Conservation (phyloP, 2,797 vertebrate species). For the Microctenopoma stevenorrisi region DNA sequence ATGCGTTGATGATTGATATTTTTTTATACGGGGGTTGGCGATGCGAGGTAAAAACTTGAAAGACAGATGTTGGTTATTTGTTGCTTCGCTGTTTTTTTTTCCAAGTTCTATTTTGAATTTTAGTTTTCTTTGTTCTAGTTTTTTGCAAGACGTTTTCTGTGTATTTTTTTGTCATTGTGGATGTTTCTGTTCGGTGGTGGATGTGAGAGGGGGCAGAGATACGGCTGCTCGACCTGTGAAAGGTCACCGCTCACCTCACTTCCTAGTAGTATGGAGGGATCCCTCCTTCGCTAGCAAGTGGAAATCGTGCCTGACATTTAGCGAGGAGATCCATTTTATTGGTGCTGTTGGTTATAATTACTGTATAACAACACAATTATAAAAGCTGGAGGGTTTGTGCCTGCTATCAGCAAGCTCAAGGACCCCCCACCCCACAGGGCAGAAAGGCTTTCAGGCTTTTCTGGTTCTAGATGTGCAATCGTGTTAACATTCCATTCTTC, state of each 20-base stretch:
- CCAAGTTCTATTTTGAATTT: slow-evolving; percentile 64
- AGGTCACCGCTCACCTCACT: slow-evolving; percentile 66
- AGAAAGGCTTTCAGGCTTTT: slow-evolving; percentile 88
- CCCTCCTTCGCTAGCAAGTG: slow-evolving; percentile 82
- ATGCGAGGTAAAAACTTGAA: slow-evolving; percentile 82
- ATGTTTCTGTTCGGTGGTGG: slow-evolving; percentile 71
- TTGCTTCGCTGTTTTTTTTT: slow-evolving; percentile 76
- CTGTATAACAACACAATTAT: slow-evolving; percentile 80
- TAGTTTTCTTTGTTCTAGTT: slow-evolving; percentile 80
- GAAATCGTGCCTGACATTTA: slow-evolving; percentile 95
- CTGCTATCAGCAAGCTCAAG: slow-evolving; percentile 46
- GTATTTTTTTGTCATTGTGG: slow-evolving; percentile 62
- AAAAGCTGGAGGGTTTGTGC: slow-evolving; percentile 56
- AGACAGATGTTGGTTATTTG: slow-evolving; percentile 76
- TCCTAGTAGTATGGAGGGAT: slow-evolving; percentile 75
- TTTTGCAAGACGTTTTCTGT: slow-evolving; percentile 80
- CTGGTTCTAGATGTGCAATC: slow-evolving; percentile 97
- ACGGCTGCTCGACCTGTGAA: slow-evolving; percentile 59
- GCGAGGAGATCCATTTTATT: slow-evolving; percentile 94
- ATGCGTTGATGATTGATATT: slow-evolving; percentile 49
- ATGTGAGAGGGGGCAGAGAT: slow-evolving; percentile 70
- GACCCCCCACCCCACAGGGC: slow-evolving; percentile 78
- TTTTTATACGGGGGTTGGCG: slow-evolving; percentile 37
- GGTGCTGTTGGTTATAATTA: slow-evolving; percentile 97
- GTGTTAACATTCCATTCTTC: slow-evolving; percentile 97